Base-by-base conservation (phyloP, 2,797 vertebrate species). In the Momotus momota region DNA sequence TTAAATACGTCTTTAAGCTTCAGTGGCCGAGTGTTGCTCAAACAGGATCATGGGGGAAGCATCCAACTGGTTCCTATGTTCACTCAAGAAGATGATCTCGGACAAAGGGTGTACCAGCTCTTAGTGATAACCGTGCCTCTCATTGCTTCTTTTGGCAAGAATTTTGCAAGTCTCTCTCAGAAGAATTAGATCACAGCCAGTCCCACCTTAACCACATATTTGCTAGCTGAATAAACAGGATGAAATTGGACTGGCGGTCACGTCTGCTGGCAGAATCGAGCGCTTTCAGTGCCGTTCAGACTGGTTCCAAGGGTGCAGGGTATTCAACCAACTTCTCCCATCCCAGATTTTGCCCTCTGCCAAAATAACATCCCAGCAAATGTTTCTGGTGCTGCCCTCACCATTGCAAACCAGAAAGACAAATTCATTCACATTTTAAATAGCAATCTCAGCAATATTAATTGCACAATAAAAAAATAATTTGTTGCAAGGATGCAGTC, bases 121-220 rank as follows among this genome's bases (percentile, higher is more conserved):
- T 29, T 52, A 3, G 13, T 4, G 46, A 31, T 35, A 74, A 41
- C 49, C 48, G 58, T 27, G n/a, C 31, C 87, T 89, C 71, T 75
- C 0, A 3, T 31, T 94, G 58, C 70, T 87, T 65, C 87, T 81
- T 52, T 81, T 93, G 93, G 90, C 87, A 78, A 35, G 7, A 26
- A 19, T 10, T 33, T 33, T 54, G 7, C 10, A 4, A 45, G 58
- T 9, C 12, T 78, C 64, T 57, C 62, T 86, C 70, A 10, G 61
- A 83, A 94, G 81, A 84, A 88, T 90, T 78, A 91, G 70, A n/a
- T 89, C 93, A 81, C 91, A 81, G 33, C 6, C 87, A 38, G 89
- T 84, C 91, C 87, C 95, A 96, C 85, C 93, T 94, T 94, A 65
- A 29, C 91, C 73, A 73, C 51, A 74, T 61, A 78, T 66, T 93